A percentile compares a stretch with the other conserved stretches of the same genome.
Conservation (phyloP, 2,888 invertebrate genomes). For the Rosalia funebris region DNA sequence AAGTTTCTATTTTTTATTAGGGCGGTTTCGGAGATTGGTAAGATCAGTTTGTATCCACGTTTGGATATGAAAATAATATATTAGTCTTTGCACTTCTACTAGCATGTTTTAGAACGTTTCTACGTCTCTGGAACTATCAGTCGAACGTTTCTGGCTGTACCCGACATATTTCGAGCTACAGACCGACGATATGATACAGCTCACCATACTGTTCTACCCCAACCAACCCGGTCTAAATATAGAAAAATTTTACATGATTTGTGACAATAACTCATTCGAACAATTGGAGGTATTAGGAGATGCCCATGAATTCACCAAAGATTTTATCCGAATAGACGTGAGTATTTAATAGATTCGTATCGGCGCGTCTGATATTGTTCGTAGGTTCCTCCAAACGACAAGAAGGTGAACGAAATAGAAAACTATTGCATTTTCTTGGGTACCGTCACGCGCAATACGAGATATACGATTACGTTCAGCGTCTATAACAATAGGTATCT, state of each 20-base stretch:
- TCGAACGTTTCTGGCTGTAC: conserved; percentile 58
- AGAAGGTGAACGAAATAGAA: conserved; percentile 38
- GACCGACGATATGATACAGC: conserved; percentile 56
- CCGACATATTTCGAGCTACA: conserved; percentile 62
- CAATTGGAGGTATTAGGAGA: conserved; percentile 64
- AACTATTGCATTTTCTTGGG: conserved; percentile 49
- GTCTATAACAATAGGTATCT: conserved; percentile 52
- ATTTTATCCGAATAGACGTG: conserved; percentile 50
- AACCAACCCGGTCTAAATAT: conserved; percentile 57
- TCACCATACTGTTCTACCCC: conserved; percentile 61
- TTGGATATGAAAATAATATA: no score
- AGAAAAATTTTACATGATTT: conserved; percentile 61
- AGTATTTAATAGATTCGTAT: conserved; percentile 9
- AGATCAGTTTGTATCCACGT: no score
- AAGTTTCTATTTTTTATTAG: no score
- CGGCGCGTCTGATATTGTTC: not conserved
- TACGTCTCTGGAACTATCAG: conserved; percentile 51
- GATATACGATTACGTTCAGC: conserved; percentile 36
- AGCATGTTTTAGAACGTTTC: conserved; percentile 49
- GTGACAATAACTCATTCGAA: conserved; percentile 61
- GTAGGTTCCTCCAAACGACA: conserved; percentile 36
- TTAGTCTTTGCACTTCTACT: no score
- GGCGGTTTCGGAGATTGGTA: no score
- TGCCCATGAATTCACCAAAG: conserved; percentile 58
- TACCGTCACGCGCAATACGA: conserved; percentile 27